Base-by-base conservation (phyloP, 2,888 invertebrate genomes). In the Scrobipalpa atriplicella region DNA sequence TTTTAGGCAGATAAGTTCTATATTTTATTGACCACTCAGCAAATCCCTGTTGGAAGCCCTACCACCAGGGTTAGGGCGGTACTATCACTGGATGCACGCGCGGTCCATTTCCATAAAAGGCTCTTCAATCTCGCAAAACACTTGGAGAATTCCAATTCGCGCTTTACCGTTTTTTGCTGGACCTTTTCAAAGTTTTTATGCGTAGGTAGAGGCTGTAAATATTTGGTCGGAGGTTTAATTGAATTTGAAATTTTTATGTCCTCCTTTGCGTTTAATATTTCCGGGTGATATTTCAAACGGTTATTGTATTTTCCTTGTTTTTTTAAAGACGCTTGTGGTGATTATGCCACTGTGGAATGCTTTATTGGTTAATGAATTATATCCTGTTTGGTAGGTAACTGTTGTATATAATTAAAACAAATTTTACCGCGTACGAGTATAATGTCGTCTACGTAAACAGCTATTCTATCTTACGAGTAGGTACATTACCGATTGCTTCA, bases 31-130 rank as follows among this genome's bases (percentile, higher is more conserved):
- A 29, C 29, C 2, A 29, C 29, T 3, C 2, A 29, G n/a, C 29
- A 5, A 5, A 29, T 2, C 29, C 29, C 29, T 29, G 29, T 29
- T 29, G 29, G 5, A 3, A 21, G 13, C 41, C n/a, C 29, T 58
- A 58, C 5, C 29, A 29, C 29, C 58, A 47, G 47, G 16, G 21
- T 63, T 72, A 81, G 82, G 80, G 82, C 72, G 78, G 69, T 75
- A 73, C 88, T 88, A 90, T 87, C 87, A 84, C 77, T 81, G 78
- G 84, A 83, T 85, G 89, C 87, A 88, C 89, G 85, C 86, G 78
- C 80, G 81, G 86, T 86, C 89, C 86, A 91, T 92, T 92, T 90
- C 90, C 91, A 92, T 92, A 92, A 92, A 92, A 92, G 91, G 90
- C 91, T 91, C 91, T 90, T 92, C 90, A 91, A 90, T 91, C 90